Percentiles rank a stretch among this genome's conserved stretches.
These are phyloP conservation scores for Mesembrinibis cayennensis DNA, from an alignment of 2,113 vertebrate genomes.

Conservation along the genomic window DNA sequence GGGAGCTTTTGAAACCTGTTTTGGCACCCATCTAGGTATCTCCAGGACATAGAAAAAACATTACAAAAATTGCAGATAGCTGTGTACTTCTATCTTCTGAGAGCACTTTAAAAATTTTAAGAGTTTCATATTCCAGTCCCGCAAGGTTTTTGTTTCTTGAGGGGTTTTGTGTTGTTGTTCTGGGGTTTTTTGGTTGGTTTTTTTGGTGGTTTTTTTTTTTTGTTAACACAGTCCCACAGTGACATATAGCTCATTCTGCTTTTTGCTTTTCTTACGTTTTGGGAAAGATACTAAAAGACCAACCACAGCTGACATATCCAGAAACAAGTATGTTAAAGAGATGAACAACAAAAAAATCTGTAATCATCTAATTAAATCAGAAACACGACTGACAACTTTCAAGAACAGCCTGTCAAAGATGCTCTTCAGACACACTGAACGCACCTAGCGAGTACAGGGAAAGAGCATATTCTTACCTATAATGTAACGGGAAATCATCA, in stretches of 20 bases:
- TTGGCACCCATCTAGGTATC: fast-evolving
- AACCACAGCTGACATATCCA: not conserved
- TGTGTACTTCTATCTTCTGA: not conserved
- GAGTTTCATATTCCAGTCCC: not conserved
- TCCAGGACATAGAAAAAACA: not conserved
- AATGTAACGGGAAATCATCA: conserved; percentile 91
- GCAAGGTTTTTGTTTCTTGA: not conserved
- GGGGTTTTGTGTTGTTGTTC: too few relatives aligned
- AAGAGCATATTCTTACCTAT: conserved; percentile 76
- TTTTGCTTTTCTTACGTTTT: not conserved
- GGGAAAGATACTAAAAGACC: not conserved
- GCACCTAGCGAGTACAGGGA: not conserved
- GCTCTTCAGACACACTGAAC: not conserved
- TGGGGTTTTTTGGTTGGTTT: not conserved
- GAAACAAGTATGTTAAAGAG: not conserved
- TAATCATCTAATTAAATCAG: not conserved
- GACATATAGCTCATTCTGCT: not conserved
- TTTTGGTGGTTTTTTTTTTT: not conserved
- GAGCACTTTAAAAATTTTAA: not conserved
- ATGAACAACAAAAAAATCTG: not conserved
- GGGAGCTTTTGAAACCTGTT: not conserved
- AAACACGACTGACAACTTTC: not conserved
- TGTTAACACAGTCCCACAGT: not conserved
- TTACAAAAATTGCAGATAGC: not conserved
- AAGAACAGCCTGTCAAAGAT: not conserved